Percentiles rank a stretch among this genome's conserved stretches.
Evolutionary conservation across 2,888 invertebrate species (phyloP).

Genomic region (Synergus itoensis): DNA sequence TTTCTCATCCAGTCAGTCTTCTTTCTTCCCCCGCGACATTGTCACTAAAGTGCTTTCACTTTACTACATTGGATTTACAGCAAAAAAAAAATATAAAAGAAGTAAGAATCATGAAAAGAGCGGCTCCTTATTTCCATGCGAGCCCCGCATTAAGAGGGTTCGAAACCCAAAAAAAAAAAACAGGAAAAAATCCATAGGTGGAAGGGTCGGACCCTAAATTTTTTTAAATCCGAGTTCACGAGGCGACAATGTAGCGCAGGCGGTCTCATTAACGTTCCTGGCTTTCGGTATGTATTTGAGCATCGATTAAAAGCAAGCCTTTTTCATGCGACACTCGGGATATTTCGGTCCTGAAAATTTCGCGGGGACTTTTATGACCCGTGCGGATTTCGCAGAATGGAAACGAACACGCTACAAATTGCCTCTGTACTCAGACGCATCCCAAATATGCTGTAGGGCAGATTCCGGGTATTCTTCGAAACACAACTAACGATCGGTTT

Average conservation of each 20-base stretch:
- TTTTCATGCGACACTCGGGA: neutral
- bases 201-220: neutral
- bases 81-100: neutral
- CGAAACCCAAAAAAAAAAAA: neutral
- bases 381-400: conserved; percentile 15
- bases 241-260: neutral
- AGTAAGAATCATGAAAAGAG: conserved; percentile 2
- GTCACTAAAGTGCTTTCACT: conserved; percentile 17
- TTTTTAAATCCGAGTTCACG: neutral
- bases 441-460: conserved; percentile 19
- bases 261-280: conserved; percentile 6
- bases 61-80: neutral
- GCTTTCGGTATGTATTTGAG: conserved; percentile 4
- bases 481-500: conserved; percentile 6
- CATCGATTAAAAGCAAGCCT: conserved; percentile 1
- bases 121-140: neutral
- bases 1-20: neutral
- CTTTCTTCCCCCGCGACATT: conserved; percentile 5
- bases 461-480: conserved; percentile 12
- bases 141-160: neutral
- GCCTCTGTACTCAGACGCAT: conserved; percentile 12
- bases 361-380: conserved; percentile 19
- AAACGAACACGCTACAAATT: conserved; percentile 6
- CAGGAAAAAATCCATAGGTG: neutral
- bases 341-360: conserved; percentile 4